These are phyloP conservation scores for Nemapogon koenigi DNA, from an alignment of 2,888 invertebrate species.

Conservation along the genomic window DNA sequence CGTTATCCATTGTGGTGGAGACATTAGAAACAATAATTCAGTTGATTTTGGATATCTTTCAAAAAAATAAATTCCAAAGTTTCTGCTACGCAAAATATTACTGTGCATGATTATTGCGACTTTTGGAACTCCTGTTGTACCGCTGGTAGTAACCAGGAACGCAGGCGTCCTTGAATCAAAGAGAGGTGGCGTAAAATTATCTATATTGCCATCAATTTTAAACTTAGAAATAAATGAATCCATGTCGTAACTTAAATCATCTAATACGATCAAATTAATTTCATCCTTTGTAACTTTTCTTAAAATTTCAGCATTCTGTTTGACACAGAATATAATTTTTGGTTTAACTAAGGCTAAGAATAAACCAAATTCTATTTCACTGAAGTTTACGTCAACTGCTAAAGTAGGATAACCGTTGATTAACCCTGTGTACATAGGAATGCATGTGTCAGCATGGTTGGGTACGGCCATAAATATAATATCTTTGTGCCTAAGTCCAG, in stretches of 20 bases:
- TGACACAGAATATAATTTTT: constrained; percentile 29
- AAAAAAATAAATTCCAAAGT: constrained; percentile 1
- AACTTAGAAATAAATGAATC: constrained; percentile 25
- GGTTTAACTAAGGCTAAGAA: constrained; percentile 19
- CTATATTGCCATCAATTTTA: constrained; percentile 23
- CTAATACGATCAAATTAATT: constrained; percentile 25
- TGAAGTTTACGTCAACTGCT: not conserved
- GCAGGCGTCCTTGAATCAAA: constrained; percentile 26
- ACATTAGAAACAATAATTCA: not conserved
- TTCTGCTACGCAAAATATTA: not conserved
- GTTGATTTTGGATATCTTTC: not conserved
- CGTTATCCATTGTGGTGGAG: not conserved
- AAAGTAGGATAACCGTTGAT: not conserved
- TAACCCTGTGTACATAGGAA: not conserved
- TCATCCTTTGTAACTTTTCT: constrained; percentile 20
- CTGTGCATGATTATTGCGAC: constrained; percentile 23
- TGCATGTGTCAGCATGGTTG: not conserved
- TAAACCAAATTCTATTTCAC: not conserved
- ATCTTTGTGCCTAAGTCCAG: not conserved
- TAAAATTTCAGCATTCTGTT: constrained; percentile 22
- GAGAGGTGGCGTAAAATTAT: constrained; percentile 23
- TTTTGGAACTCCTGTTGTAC: constrained; percentile 33
- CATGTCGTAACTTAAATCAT: constrained; percentile 22
- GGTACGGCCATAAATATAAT: not conserved
- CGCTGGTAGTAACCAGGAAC: constrained; percentile 34